phyloP scores from a whole-genome alignment of 2,797 vertebrate genomes.

The Hipposideros larvatus region DNA sequence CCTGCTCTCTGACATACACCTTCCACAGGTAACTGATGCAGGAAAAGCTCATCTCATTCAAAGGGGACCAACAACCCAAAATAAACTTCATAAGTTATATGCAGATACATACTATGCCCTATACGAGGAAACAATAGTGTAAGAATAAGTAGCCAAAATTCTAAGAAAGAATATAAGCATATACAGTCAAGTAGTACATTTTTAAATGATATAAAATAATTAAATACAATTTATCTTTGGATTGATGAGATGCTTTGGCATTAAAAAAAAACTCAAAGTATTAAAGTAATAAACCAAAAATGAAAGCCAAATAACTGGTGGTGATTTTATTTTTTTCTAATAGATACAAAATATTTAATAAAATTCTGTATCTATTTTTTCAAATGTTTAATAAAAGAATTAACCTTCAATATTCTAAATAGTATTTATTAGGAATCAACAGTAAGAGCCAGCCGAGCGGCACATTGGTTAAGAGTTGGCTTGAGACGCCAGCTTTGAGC shows the following conservation, averaged over 20 bases:
- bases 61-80: background rate
- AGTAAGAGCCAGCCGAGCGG: too few species aligned
- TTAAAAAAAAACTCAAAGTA: background rate
- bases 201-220: background rate
- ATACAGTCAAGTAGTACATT: background rate
- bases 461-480: too few species aligned
- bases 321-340: background rate
- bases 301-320: background rate
- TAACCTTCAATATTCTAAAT: background rate
- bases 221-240: background rate
- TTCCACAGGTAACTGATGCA: background rate
- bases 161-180: background rate
- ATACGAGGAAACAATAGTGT: background rate
- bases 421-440: background rate
- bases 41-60: background rate
- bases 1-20: background rate
- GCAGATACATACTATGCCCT: background rate
- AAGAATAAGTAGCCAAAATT: background rate
- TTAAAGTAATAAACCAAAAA: background rate
- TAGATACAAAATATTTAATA: background rate
- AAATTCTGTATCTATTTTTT: background rate
- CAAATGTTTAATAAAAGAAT: background rate
- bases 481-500: too few species aligned
- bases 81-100: background rate
- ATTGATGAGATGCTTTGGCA: background rate